A percentile compares a stretch with the other conserved stretches of the same genome.
These are phyloP conservation scores for Chloropsis cyanopogon DNA, from an alignment of 2,113 vertebrate species.

Conservation along the genomic window DNA sequence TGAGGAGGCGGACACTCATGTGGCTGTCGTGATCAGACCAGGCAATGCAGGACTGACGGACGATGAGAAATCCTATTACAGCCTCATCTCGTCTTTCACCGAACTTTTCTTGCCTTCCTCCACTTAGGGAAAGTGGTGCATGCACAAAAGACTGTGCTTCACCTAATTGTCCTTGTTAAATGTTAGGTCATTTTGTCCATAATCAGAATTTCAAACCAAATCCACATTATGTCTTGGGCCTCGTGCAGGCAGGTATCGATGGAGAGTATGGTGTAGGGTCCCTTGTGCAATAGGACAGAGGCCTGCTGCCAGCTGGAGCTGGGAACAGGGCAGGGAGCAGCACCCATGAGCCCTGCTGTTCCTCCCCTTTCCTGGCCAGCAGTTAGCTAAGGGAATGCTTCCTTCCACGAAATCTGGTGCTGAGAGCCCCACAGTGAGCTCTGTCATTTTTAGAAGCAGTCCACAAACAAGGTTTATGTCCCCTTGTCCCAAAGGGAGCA, in stretches of 20 bases:
- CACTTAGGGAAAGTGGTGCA: constrained; percentile 50
- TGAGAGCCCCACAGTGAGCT: not conserved
- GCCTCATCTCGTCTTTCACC: constrained; percentile 85
- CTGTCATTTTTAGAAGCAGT: not conserved
- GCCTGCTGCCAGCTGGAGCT: not conserved
- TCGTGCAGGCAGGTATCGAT: not conserved
- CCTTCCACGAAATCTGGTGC: not conserved
- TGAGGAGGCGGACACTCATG: constrained; percentile 84
- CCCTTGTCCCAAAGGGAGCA: not conserved
- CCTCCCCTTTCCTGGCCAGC: not conserved
- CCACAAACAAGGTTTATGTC: not conserved
- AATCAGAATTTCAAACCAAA: constrained; percentile 14
- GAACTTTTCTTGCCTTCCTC: constrained; percentile 80
- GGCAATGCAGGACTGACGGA: constrained; percentile 93
- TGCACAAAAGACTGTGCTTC: not conserved
- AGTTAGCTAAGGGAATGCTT: not conserved
- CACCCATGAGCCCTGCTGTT: not conserved
- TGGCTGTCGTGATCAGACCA: constrained; percentile 86
- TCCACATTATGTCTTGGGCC: not conserved
- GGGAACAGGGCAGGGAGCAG: not conserved
- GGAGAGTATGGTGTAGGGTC: not conserved
- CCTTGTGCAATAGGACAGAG: not conserved
- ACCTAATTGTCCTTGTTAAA: not conserved
- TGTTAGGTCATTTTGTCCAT: constrained; percentile 41
- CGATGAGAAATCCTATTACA: constrained; percentile 85